Base-by-base conservation (phyloP, 2,888 invertebrate genomes). In the Trachelus stipa region DNA sequence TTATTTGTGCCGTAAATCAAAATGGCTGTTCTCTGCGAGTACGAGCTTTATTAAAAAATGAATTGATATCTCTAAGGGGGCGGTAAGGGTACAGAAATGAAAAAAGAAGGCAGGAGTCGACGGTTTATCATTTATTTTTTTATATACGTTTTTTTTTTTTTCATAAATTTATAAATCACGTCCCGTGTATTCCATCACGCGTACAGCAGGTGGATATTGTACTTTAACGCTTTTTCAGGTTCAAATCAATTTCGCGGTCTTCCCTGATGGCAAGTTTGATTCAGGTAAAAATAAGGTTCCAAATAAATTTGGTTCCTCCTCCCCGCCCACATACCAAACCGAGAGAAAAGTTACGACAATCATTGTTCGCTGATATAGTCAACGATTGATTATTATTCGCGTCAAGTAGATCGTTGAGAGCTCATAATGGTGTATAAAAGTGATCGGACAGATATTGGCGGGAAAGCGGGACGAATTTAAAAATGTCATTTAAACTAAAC, bases 161-260 rank as follows among this genome's bases (percentile, higher is more conserved):
- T 56, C 40, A 56, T 56, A 6, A 56, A 23, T 56, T 4, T 56
- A 56, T 23, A 1, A 56, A 56, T 23, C 23, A 56, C 40, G 23
- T 6, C 4, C 40, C 40, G 40, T 56, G 23, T 23, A 56, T 23
- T 23, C 40, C 23, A 56, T 56, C 1, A 56, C 40, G 40, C 40
- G 40, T 56, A 9, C 40, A 56, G 23, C 31, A 71, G 31, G 71
- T 33, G 71, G 82, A 86, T 83, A 87, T 85, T 88, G 82, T 88
- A 87, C 86, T 87, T 87, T 85, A 84, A 87, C 88, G 84, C 86
- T 90, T 90, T 90, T 90, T 90, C 90, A 91, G 89, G 90, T 90
- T 87, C 90, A 90, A 89, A 90, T 89, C 87, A 89, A 88, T 90
- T 89, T 89, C 88, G 88, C 89, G 87, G 89, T 90, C 88, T 90